Evolutionary conservation across 2,888 invertebrate genomes (phyloP).

Genomic region (Nephrocerus scutellatus): DNA sequence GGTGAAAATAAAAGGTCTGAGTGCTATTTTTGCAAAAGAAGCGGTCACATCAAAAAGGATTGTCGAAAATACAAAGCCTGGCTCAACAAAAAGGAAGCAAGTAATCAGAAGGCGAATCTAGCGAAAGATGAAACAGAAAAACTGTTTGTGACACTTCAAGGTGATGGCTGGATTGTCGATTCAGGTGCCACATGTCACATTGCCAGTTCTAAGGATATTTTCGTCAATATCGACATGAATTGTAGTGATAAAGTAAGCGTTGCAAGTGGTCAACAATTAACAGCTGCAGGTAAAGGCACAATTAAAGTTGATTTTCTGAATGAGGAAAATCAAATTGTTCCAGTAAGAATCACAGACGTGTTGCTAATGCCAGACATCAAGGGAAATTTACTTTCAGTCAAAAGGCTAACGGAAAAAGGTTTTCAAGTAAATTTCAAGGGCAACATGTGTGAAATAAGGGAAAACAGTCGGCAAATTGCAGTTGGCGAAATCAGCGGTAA

Average conservation of each 20-base stretch:
- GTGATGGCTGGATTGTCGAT: conserved; percentile 20
- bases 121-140: conserved; percentile 11
- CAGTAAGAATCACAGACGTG: conserved; percentile 11
- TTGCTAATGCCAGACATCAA: conserved; percentile 18
- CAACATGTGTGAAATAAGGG: too few relatives aligned
- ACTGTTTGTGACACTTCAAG: conserved; percentile 1
- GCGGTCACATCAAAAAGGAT: conserved; percentile 15
- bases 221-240: conserved; percentile 9
- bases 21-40: conserved; percentile 21
- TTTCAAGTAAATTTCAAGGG: conserved; percentile 9
- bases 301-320: conserved; percentile 8
- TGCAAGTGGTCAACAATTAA: conserved; percentile 15
- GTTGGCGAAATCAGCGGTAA: too few relatives aligned
- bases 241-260: conserved; percentile 11
- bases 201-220: conserved; percentile 10
- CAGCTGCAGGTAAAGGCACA: conserved; percentile 17
- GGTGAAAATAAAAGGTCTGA: too few relatives aligned
- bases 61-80: conserved; percentile 17
- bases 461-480: too few relatives aligned
- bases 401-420: too few relatives aligned
- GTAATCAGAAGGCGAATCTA: conserved; percentile 11
- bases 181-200: conserved; percentile 22
- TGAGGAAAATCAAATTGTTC: conserved; percentile 1
- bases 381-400: conserved; percentile 17
- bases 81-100: conserved; percentile 9